These are phyloP conservation scores for Sanderia malayensis DNA, from an alignment of 30 jellyfish, hydroid and myxozoan species.

Conservation along the genomic window DNA sequence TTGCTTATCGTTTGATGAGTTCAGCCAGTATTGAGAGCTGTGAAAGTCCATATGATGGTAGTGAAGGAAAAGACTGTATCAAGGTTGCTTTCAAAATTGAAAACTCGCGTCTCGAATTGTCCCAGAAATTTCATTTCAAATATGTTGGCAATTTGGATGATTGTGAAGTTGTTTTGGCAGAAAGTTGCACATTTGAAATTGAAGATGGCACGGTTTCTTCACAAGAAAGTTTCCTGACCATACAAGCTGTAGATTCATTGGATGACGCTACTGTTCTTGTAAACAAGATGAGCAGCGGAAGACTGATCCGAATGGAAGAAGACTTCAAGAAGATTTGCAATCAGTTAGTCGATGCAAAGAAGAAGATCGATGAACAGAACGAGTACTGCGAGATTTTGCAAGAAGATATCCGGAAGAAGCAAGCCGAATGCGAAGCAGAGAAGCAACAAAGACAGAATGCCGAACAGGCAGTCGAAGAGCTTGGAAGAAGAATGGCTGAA, in stretches of 20 bases:
- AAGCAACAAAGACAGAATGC: conserved; percentile 35
- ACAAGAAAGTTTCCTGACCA: conserved; percentile 7
- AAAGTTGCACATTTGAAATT: conserved; percentile 25
- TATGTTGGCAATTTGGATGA: conserved; percentile 25
- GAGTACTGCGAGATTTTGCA: conserved; percentile 7
- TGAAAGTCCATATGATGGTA: background rate
- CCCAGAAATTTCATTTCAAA: conserved; percentile 19
- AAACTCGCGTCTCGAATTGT: background rate
- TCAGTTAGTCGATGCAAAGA: background rate
- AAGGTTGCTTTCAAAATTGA: conserved; percentile 10
- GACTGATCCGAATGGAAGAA: conserved; percentile 12
- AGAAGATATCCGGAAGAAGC: conserved; percentile 7
- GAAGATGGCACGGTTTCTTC: background rate
- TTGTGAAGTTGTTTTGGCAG: conserved; percentile 25
- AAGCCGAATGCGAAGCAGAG: conserved; percentile 13
- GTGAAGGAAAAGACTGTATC: background rate
- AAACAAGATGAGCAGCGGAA: conserved; percentile 9
- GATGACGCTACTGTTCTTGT: conserved; percentile 36
- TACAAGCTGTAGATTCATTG: conserved; percentile 14
- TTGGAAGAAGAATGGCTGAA: conserved; percentile 13
- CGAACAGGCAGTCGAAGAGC: conserved; percentile 25
- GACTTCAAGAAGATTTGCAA: conserved; percentile 26
- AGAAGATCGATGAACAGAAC: conserved; percentile 8
- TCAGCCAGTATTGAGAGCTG: conserved; percentile 18
- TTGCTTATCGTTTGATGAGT: conserved; percentile 5